These are phyloP conservation scores for Turnix velox DNA, from an alignment of 2,113 vertebrate genomes.

Conservation along the genomic window DNA sequence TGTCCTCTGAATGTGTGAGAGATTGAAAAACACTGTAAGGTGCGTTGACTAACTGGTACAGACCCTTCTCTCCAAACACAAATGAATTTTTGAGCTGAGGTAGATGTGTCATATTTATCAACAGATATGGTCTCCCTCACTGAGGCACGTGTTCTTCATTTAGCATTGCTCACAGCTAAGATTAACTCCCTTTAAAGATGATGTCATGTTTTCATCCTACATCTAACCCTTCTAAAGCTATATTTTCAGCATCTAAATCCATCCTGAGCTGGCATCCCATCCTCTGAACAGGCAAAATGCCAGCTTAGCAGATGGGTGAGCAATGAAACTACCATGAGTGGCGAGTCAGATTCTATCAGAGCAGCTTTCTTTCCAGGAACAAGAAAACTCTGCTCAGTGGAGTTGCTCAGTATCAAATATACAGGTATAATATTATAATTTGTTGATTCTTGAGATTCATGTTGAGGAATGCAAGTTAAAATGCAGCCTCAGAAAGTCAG, in stretches of 20 bases:
- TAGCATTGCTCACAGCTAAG: not conserved
- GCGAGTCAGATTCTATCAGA: not conserved
- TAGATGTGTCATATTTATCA: not conserved
- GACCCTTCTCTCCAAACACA: not conserved
- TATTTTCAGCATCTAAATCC: not conserved
- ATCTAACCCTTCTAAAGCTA: not conserved
- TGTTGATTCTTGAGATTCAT: not conserved
- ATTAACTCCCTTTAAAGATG: not conserved
- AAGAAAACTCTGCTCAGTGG: not conserved
- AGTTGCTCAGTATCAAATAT: not conserved
- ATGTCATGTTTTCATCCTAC: not conserved
- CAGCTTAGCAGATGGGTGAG: slow-evolving; percentile 24
- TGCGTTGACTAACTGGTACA: not conserved
- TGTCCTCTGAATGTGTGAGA: not conserved
- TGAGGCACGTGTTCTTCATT: not conserved
- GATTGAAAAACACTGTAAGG: fast-evolving
- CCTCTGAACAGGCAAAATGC: not conserved
- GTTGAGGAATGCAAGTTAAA: not conserved
- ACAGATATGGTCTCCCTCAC: not conserved
- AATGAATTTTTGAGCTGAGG: not conserved
- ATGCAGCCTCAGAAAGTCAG: not conserved
- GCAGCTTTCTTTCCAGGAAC: not conserved
- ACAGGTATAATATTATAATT: not conserved
- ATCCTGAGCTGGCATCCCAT: not conserved
- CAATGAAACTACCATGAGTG: not conserved